Evolutionary conservation across 2,113 vertebrate species (phyloP).

Genomic region (Oreotragus oreotragus): DNA sequence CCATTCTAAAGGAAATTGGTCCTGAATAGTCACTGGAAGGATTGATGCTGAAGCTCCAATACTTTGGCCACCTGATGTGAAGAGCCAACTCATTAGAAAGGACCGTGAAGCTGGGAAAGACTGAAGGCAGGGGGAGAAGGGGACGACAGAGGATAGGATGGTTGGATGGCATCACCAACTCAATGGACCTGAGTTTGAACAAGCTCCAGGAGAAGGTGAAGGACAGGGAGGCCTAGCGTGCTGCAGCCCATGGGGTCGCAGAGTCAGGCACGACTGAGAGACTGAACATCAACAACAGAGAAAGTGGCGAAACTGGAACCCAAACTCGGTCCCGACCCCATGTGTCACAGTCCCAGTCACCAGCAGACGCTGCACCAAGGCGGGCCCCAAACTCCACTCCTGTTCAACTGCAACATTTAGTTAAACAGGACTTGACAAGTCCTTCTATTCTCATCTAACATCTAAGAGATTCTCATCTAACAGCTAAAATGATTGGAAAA

Average conservation of each 20-base stretch:
- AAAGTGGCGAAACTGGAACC: fast-evolving
- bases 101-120: neutral
- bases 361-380: too few species aligned
- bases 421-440: too few species aligned
- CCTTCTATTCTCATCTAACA: neutral
- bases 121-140: neutral
- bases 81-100: neutral
- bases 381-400: neutral
- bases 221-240: neutral
- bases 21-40: neutral
- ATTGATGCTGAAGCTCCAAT: neutral
- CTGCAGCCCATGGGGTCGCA: neutral
- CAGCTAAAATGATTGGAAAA: neutral
- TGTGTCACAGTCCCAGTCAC: fast-evolving
- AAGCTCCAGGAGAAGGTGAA: neutral
- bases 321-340: neutral
- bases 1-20: neutral
- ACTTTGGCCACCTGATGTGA: neutral
- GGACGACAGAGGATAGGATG: neutral
- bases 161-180: neutral
- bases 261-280: neutral
- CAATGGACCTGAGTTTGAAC: neutral
- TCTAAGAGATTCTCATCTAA: neutral
- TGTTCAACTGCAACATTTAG: neutral
- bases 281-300: neutral